Evolutionary conservation across 2,797 vertebrate species (phyloP), one percentile per base, ranked within the genome.

Genomic region (Anabacerthia variegaticeps): DNA sequence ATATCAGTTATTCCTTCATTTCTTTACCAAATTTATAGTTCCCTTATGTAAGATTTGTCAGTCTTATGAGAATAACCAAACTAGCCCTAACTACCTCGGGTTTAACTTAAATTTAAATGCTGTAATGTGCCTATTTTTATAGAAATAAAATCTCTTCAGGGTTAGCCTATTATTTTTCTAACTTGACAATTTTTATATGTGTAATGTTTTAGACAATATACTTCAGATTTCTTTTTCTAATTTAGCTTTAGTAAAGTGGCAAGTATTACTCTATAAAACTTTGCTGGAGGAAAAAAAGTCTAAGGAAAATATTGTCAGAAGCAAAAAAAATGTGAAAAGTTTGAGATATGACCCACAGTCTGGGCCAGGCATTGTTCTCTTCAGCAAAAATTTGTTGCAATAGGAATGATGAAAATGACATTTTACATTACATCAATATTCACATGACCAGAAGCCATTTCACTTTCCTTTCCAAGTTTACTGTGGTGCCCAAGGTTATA

Each of bases 11-110:
- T 67, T 48, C 58, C 62, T 92, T 71, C 5, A 83, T 80, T 82
- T 93, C 74, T 92, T 63, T 74, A 66, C 26, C 26, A 84, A 48
- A 85, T 95, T 92, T 85, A 96, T 73, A 78, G 61, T 66, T 96
- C 81, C 72, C 75, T 66, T 24, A 55, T 32, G 56, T 68, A 41
- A 74, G 71, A 80, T 92, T 83, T 96, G 46, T 91, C 85, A 75
- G 77, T 56, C 93, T 82, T 91, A 71, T 4, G 22, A 91, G 78
- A 91, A 83, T 65, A 41, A 36, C n/a, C 46, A 85, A 88, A 90
- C 36, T 51, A 85, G 22, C 24, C 32, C 56, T 75, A 88, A 71
- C 37, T 69, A 61, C 24, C 36, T 61, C 1, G 9, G 20, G 27
- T 77, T 94, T 92, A 68, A 71, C 54, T 92, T 89, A 56, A 83